A percentile compares a stretch with the other conserved stretches of the same genome.
phyloP scores from a whole-genome alignment of 2,888 invertebrate genomes.

The Branchipolynoe longqiensis region DNA sequence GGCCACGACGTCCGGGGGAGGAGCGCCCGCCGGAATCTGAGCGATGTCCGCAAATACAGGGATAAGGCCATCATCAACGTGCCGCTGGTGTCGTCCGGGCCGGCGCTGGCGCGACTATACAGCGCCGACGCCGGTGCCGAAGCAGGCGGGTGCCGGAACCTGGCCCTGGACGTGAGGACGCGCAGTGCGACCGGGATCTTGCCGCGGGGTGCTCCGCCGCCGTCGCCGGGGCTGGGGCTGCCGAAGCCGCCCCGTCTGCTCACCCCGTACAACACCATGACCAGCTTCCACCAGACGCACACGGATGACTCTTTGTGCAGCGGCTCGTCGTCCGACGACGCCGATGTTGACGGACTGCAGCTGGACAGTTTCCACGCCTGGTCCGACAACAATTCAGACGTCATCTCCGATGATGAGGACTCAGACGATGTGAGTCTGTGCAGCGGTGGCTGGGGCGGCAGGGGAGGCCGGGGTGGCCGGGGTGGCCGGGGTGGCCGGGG shows the following conservation, averaged over 20 bases:
- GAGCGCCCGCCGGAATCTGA: too few species aligned
- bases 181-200: too few species aligned
- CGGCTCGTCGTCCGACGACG: constrained; percentile 19
- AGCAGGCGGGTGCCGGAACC: too few species aligned
- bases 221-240: background rate
- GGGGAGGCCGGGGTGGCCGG: too few species aligned
- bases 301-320: background rate
- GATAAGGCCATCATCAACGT: background rate
- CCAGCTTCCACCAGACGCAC: too few species aligned
- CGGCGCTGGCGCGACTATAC: background rate
- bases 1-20: too few species aligned
- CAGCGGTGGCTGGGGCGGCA: background rate
- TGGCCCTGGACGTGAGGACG: too few species aligned
- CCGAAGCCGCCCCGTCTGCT: constrained; percentile 29
- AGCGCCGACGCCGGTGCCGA: background rate
- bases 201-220: too few species aligned
- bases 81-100: too few species aligned
- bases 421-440: background rate
- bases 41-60: too few species aligned
- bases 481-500: background rate
- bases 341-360: background rate
- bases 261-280: constrained; percentile 21
- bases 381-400: background rate
- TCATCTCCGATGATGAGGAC: background rate
- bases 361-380: constrained; percentile 22